These are phyloP conservation scores for Chelon auratus DNA, from an alignment of 2,797 vertebrate genomes.

Conservation along the genomic window DNA sequence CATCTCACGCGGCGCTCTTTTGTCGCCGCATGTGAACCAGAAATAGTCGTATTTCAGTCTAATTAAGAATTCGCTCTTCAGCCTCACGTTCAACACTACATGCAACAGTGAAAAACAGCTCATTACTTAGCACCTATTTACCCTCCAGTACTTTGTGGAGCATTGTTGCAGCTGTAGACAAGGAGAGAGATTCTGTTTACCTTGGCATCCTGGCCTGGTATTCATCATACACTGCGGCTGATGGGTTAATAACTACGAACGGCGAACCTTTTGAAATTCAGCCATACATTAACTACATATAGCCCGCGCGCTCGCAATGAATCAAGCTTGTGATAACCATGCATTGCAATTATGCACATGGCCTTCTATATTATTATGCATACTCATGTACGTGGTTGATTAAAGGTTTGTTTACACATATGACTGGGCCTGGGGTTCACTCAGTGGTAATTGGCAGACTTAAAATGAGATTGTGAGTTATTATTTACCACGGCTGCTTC, in stretches of 20 bases:
- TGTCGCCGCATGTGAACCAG: conserved; percentile 15
- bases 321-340: conserved; percentile 26
- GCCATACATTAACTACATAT: conserved; percentile 24
- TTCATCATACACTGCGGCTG: conserved; percentile 39
- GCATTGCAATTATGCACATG: conserved; percentile 35
- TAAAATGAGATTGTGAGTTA: conserved; percentile 40
- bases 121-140: conserved; percentile 71
- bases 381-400: conserved; percentile 53
- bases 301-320: conserved; percentile 17
- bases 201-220: conserved; percentile 21
- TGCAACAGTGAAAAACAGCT: conserved; percentile 61
- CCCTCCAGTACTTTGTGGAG: conserved; percentile 52
- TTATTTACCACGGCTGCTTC: conserved; percentile 50
- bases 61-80: conserved; percentile 29
- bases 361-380: conserved; percentile 47
- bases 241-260: conserved; percentile 38
- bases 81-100: conserved; percentile 33
- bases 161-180: conserved; percentile 57
- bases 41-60: conserved; percentile 28
- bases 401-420: conserved; percentile 63
- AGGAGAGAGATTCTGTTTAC: conserved; percentile 54
- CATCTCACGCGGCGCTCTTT: conserved; percentile 39
- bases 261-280: background rate
- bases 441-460: conserved; percentile 57
- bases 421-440: conserved; percentile 34